Conservation (phyloP, 2,888 invertebrate species). For the Druceiella hillmani region DNA sequence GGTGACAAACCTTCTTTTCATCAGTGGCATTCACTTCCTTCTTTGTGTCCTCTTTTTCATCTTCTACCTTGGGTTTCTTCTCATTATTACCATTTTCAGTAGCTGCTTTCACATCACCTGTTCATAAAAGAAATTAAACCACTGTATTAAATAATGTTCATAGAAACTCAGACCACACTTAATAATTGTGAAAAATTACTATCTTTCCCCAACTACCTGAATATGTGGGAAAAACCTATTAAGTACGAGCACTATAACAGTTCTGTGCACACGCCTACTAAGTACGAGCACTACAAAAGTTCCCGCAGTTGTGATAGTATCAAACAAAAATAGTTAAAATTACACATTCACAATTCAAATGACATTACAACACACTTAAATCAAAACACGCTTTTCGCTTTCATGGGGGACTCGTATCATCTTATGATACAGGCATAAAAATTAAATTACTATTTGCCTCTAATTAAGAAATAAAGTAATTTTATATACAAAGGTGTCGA, state of each 20-base stretch:
- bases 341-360: too few species aligned
- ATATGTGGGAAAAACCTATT: background rate
- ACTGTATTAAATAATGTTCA: conserved; percentile 4
- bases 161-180: background rate
- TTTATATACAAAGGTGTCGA: too few species aligned
- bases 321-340: too few species aligned
- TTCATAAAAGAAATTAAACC: conserved; percentile 14
- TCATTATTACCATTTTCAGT: conserved; percentile 47
- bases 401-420: too few species aligned
- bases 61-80: conserved; percentile 36
- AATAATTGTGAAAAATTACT: background rate
- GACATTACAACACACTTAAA: too few species aligned
- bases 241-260: background rate
- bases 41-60: conserved; percentile 35
- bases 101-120: conserved; percentile 43
- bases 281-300: too few species aligned
- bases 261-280: conserved; percentile 1
- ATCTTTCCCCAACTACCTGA: conserved; percentile 4
- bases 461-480: too few species aligned
- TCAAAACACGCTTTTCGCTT: too few species aligned
- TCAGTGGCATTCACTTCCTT: conserved; percentile 36
- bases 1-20: conserved; percentile 40
- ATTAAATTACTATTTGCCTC: too few species aligned
- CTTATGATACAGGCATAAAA: too few species aligned
- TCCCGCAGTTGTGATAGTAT: too few species aligned